Percentiles rank a stretch among this genome's conserved stretches.
These are phyloP conservation scores for Patella depressa DNA, from an alignment of 2,888 invertebrate species.

Conservation along the genomic window DNA sequence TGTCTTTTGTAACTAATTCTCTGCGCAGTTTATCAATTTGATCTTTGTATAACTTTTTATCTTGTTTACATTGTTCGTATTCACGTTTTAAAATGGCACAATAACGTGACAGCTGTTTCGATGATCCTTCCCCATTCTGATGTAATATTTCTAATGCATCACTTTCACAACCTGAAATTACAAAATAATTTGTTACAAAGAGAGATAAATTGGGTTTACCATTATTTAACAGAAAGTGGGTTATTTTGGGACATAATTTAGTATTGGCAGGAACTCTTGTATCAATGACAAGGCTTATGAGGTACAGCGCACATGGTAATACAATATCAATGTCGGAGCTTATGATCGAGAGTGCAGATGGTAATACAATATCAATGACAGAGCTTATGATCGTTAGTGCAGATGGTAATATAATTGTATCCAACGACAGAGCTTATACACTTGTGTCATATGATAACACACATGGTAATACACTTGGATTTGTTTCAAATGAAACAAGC, in stretches of 20 bases:
- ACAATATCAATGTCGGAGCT: too few species aligned
- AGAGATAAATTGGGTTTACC: background rate
- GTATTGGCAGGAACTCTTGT: too few species aligned
- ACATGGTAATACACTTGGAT: too few species aligned
- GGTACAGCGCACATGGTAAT: too few species aligned
- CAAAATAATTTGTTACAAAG: background rate
- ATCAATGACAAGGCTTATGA: too few species aligned
- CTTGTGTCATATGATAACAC: too few species aligned
- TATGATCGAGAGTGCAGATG: too few species aligned
- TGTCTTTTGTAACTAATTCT: constrained; percentile 41
- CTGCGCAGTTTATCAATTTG: constrained; percentile 49
- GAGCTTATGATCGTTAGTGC: too few species aligned
- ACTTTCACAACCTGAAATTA: constrained; percentile 52
- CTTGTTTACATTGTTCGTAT: constrained; percentile 54
- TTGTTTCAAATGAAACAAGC: too few species aligned
- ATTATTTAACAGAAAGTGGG: background rate
- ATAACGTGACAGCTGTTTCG: constrained; percentile 55
- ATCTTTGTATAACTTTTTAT: constrained; percentile 53
- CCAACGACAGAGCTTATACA: too few species aligned
- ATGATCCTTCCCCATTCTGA: constrained; percentile 47
- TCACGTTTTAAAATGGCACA: constrained; percentile 62
- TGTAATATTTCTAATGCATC: constrained; percentile 55
- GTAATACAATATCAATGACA: too few species aligned
- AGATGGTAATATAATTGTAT: too few species aligned
- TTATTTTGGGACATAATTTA: background rate